Evolutionary conservation across 2,888 invertebrate genomes (phyloP).

Genomic region (Macrophya alboannulata): DNA sequence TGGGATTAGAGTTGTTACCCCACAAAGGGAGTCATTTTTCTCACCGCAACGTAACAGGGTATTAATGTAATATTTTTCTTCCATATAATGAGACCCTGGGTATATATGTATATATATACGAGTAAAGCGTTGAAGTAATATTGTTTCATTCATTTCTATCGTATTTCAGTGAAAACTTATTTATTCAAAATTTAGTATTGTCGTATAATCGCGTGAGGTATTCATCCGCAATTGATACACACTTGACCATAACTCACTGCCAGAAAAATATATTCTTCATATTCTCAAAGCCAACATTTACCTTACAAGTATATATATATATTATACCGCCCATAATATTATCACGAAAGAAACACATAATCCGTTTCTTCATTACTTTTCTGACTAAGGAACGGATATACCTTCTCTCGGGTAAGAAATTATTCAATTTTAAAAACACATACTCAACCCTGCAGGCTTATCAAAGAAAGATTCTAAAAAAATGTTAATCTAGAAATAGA

Average conservation of each 20-base stretch:
- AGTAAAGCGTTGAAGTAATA: slow-evolving; percentile 10
- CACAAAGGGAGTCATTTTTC: slow-evolving; percentile 50
- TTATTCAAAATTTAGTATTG: neutral
- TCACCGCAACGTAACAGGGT: neutral
- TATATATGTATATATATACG: neutral
- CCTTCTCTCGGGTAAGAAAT: neutral
- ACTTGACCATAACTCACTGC: neutral
- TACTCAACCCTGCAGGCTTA: too few relatives aligned
- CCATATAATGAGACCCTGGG: neutral
- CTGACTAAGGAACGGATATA: neutral
- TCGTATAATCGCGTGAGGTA: neutral
- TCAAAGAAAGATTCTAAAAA: too few relatives aligned
- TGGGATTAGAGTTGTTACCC: slow-evolving; percentile 42
- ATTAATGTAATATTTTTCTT: slow-evolving; percentile 7
- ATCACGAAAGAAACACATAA: neutral
- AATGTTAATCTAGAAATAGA: too few relatives aligned
- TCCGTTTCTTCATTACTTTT: neutral
- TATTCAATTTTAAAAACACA: neutral
- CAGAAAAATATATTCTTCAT: neutral
- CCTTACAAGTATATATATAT: neutral
- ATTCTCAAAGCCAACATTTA: neutral
- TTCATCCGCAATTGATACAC: neutral
- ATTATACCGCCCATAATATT: neutral
- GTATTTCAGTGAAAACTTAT: neutral
- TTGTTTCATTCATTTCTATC: neutral